phyloP scores from a whole-genome alignment of 2,113 vertebrate genomes.

The Albula goreensis region DNA sequence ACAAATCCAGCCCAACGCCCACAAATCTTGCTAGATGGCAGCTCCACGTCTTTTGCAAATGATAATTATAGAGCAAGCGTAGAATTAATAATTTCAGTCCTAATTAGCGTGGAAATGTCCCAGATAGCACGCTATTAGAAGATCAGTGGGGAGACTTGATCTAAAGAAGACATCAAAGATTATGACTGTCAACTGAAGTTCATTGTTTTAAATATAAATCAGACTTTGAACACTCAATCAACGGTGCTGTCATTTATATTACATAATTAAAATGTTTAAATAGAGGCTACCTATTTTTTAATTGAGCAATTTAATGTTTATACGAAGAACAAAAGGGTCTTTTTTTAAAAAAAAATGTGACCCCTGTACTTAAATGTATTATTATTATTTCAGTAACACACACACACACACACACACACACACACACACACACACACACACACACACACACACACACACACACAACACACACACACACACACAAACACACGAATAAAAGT shows the following conservation, averaged over 20 bases:
- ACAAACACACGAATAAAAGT: not conserved
- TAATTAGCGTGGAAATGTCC: slow-evolving; percentile 95
- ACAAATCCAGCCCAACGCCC: not conserved
- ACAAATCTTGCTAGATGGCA: slow-evolving; percentile 39
- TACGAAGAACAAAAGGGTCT: too few relatives aligned
- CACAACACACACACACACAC: too few relatives aligned
- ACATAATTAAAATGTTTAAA: slow-evolving; percentile 27
- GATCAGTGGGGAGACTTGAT: slow-evolving; percentile 81
- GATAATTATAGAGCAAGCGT: slow-evolving; percentile 93
- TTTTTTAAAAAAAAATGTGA: too few relatives aligned
- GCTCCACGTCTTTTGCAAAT: slow-evolving; percentile 78
- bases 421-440: too few relatives aligned
- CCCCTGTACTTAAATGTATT: too few relatives aligned
- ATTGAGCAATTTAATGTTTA: not conserved
- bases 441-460: too few relatives aligned
- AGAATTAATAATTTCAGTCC: slow-evolving; percentile 92
- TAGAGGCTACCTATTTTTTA: not conserved
- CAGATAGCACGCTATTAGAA: slow-evolving; percentile 93
- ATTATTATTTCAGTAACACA: too few relatives aligned
- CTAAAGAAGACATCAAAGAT: slow-evolving; percentile 90
- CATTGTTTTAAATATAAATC: slow-evolving; percentile 46
- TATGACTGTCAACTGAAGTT: slow-evolving; percentile 81
- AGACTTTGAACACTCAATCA: slow-evolving; percentile 32
- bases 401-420: not conserved
- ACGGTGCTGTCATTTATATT: slow-evolving; percentile 27